Percentiles rank a stretch among this genome's conserved stretches.
Conservation (phyloP, 2,113 vertebrate genomes). For the western clawed frog (Xenopus tropicalis) region DNA sequence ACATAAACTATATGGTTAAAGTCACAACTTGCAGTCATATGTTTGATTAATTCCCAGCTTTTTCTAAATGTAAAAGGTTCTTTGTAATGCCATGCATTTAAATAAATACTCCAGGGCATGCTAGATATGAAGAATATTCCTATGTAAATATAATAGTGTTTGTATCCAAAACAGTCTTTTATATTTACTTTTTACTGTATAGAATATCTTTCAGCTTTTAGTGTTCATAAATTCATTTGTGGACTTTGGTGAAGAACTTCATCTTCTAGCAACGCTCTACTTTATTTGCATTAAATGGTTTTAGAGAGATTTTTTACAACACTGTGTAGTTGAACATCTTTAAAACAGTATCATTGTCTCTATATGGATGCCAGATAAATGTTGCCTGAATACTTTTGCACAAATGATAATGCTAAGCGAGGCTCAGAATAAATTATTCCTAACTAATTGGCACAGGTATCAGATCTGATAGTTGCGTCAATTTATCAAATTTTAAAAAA, state of each 20-base stretch:
- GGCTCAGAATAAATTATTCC: too few relatives aligned
- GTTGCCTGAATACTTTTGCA: too few relatives aligned
- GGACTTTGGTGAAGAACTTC: not conserved
- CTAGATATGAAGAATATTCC: not conserved
- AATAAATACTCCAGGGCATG: constrained; percentile 2
- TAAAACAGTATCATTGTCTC: too few relatives aligned
- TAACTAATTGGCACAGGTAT: too few relatives aligned
- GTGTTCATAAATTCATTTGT: not conserved
- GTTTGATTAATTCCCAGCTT: constrained; percentile 53
- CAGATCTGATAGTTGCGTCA: too few relatives aligned
- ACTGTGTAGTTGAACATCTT: too few relatives aligned
- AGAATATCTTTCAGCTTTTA: not conserved
- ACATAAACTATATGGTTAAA: constrained; percentile 52
- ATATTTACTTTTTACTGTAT: not conserved
- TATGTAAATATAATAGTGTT: not conserved
- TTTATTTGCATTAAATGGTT: too few relatives aligned
- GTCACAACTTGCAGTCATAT: constrained; percentile 59
- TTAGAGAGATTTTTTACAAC: too few relatives aligned
- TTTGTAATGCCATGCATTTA: constrained; percentile 2
- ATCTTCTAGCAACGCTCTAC: not conserved
- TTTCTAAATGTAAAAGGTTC: constrained; percentile 1
- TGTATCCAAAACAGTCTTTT: not conserved
- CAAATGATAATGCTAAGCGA: too few relatives aligned
- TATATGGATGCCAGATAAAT: too few relatives aligned
- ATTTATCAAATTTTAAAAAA: too few relatives aligned